phyloP scores from a whole-genome alignment of 1,140 invertebrate genomes.

The Leptinotarsa defecta region DNA sequence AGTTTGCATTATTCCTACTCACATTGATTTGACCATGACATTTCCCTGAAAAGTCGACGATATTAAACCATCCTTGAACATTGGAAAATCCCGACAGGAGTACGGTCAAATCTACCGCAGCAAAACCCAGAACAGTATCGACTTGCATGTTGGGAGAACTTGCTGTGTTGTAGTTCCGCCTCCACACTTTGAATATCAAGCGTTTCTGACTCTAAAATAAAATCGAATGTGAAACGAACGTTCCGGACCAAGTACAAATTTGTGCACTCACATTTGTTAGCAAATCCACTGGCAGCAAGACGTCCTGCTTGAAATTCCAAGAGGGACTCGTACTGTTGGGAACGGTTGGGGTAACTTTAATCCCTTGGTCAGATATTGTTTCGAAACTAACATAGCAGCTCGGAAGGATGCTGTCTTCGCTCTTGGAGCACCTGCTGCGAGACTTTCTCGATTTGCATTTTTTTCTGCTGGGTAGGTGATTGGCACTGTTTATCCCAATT shows the following conservation, averaged over 20 bases:
- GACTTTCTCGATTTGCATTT: slow-evolving; percentile 47
- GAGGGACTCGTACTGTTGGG: slow-evolving; percentile 61
- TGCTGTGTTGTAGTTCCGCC: slow-evolving; percentile 53
- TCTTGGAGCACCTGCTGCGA: slow-evolving; percentile 41
- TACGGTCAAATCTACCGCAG: slow-evolving; percentile 63
- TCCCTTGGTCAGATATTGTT: slow-evolving; percentile 44
- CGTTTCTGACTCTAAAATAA: slow-evolving; percentile 62
- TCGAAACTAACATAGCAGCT: slow-evolving; percentile 68
- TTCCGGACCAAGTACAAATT: not conserved
- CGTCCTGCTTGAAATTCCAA: slow-evolving; percentile 63
- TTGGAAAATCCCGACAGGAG: slow-evolving; percentile 59
- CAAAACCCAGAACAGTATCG: slow-evolving; percentile 64
- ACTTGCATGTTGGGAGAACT: slow-evolving; percentile 58
- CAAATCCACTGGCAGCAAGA: slow-evolving; percentile 59
- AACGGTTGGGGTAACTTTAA: slow-evolving; percentile 60
- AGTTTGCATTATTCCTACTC: slow-evolving; percentile 33
- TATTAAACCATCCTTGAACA: slow-evolving; percentile 67
- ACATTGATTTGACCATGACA: slow-evolving; percentile 67
- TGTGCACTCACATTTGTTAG: slow-evolving; percentile 60
- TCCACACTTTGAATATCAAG: slow-evolving; percentile 67
- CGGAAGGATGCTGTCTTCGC: slow-evolving; percentile 53
- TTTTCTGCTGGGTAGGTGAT: slow-evolving; percentile 62
- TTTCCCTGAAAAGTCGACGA: slow-evolving; percentile 65
- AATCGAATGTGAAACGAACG: not conserved
- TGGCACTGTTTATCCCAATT: slow-evolving; percentile 62